Conservation (phyloP, 2,888 invertebrate species). For the Pachymerium ferrugineum region DNA sequence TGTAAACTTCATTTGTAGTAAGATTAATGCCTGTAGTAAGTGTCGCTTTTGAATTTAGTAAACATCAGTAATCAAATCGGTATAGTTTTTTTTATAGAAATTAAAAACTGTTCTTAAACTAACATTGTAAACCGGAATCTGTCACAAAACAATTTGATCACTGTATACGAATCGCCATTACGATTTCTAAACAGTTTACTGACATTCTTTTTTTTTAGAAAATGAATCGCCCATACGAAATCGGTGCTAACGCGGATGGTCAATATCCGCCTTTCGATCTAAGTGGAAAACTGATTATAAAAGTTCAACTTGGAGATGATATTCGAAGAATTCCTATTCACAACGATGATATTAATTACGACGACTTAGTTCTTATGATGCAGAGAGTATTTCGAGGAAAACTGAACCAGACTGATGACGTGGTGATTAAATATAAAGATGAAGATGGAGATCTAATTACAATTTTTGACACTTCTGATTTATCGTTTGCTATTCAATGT, state of each 20-base stretch:
- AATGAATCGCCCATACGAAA: slow-evolving; percentile 29
- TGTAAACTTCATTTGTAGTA: not conserved
- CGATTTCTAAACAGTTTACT: not conserved
- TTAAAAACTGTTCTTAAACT: too few relatives aligned
- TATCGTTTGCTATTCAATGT: slow-evolving; percentile 64
- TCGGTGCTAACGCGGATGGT: slow-evolving; percentile 36
- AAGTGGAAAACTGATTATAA: slow-evolving; percentile 44
- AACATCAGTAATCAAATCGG: too few relatives aligned
- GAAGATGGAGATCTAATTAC: slow-evolving; percentile 68
- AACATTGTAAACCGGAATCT: too few relatives aligned
- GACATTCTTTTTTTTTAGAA: not conserved
- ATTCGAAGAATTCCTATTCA: slow-evolving; percentile 64
- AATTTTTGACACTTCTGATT: slow-evolving; percentile 63
- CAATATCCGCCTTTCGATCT: slow-evolving; percentile 42
- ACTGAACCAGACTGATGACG: slow-evolving; percentile 59
- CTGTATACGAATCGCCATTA: not conserved
- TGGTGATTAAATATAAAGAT: slow-evolving; percentile 65
- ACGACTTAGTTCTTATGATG: slow-evolving; percentile 66
- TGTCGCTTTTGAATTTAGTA: not conserved
- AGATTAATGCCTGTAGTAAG: not conserved
- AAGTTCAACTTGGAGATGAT: slow-evolving; percentile 60
- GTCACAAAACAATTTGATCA: too few relatives aligned
- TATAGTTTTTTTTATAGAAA: too few relatives aligned
- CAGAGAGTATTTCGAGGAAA: slow-evolving; percentile 63
- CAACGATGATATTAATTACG: slow-evolving; percentile 66